Conservation (phyloP, 1,140 invertebrate genomes). For the Bilobella aurantiaca region DNA sequence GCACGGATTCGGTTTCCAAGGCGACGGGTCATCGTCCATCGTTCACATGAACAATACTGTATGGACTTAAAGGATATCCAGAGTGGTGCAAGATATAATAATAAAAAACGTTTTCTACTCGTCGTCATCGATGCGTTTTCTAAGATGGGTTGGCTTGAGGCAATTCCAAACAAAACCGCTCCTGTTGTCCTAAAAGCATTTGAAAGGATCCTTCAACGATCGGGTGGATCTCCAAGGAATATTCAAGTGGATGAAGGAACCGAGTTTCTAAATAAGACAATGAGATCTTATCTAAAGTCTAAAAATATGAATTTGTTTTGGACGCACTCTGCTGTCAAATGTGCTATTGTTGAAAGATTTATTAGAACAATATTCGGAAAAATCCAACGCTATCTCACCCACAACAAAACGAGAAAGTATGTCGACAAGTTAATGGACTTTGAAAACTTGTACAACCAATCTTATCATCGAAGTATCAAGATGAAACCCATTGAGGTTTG, state of each 20-base stretch:
- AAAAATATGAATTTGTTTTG: constrained; percentile 9
- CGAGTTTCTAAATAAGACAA: neutral
- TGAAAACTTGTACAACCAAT: constrained; percentile 15
- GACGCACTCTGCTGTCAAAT: constrained; percentile 7
- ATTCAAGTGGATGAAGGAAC: constrained; percentile 11
- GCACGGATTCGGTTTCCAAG: constrained; percentile 1
- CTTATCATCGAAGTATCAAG: constrained; percentile 16
- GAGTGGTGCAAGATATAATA: neutral
- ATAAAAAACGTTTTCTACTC: neutral
- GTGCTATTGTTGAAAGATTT: constrained; percentile 6
- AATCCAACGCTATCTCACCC: constrained; percentile 13
- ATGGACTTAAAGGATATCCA: constrained; percentile 11
- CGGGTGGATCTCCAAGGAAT: neutral
- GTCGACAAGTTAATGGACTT: constrained; percentile 9
- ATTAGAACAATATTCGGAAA: constrained; percentile 7
- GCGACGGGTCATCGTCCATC: neutral
- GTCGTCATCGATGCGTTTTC: constrained; percentile 11
- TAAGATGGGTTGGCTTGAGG: neutral
- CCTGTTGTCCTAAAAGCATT: constrained; percentile 9
- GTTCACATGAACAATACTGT: neutral
- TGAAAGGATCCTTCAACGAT: constrained; percentile 1
- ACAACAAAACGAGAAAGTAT: constrained; percentile 7
- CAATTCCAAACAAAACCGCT: constrained; percentile 8
- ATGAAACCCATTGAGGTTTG: constrained; percentile 11
- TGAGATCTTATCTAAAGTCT: neutral